Base-by-base conservation (phyloP, 2,888 invertebrate genomes). In the Iphiclides podalirius region DNA sequence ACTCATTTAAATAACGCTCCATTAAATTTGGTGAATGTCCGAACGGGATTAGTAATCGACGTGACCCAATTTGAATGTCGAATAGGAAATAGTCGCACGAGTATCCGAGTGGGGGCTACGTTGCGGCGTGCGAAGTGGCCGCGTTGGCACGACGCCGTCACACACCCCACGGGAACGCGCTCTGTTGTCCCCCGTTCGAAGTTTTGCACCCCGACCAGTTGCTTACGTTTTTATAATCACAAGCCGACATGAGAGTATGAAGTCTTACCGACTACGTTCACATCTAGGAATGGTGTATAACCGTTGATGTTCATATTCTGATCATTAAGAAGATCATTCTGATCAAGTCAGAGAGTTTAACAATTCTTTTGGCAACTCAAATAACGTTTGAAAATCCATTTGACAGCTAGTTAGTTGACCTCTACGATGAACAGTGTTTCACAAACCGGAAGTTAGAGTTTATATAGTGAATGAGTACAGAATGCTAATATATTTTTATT, bases 81-180 rank as follows among this genome's bases (percentile, higher is more conserved):
- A 23, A 31, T 28, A 39, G 14, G 28, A 9, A 15, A 28, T 4
- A 9, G 39, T 14, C 1, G 16, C 11, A 16, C 31, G 31, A 8
- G 14, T 9, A 9, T 2, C 8, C 7, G 28, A 9, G 28, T 9
- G 2, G 28, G 28, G 28, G 28, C 8, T 8, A 2, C 6, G 28
- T 9, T 28, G 28, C 28, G 28, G 28, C n/a, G n/a, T 9, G 14
- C 23, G 14, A 23, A 12, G 23, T 9, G 14, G 8, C 9, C 20
- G 20, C 6, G 20, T 20, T 20, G 20, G 4, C 20, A 4, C 20
- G 3, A 20, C 3, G 13, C 13, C 41, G 13, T 8, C 2, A 12
- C 46, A 12, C 46, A 59, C 64, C 61, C 71, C 64, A 68, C 68
- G 59, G 70, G 69, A 68, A 70, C 72, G 67, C 64, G 63, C 67